Base-by-base conservation (phyloP, 2,888 invertebrate species). In the Drosophila stalkeri region DNA sequence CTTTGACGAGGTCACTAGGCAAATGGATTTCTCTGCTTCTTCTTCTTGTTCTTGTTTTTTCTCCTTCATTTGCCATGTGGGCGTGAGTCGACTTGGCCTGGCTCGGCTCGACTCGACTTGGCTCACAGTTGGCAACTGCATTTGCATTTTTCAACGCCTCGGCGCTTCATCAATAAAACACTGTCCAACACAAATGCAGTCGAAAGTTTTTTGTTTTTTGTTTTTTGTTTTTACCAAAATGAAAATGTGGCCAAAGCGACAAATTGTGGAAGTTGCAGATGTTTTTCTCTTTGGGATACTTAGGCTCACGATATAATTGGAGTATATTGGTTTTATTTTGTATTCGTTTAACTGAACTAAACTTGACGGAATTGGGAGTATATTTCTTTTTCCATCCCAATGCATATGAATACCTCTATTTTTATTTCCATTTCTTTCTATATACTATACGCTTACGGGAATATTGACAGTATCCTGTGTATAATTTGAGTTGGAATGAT, bases 61-160 rank as follows among this genome's bases (percentile, higher is more conserved):
- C 5, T 18, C 18, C 18, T 12, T n/a, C 44, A 5, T 46, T 27
- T 27, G 16, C 46, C 33, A 27, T 33, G 67, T 69, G 59, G 75
- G 80, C 65, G 77, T 79, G 64, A 51, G 49, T 18, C 5, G 31
- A 27, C 47, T 16, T 16, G 35, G 14, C 18, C 7, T 14, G 44
- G 7, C 46, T 8, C 16, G 23, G 16, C 47, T 2, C 9, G 23
- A 3, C 61, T 16, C n/a, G 47, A 14, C 23, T 12, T 46, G 44
- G 8, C 39, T 23, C 47, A 37, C 43, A 44, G 52, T 39, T 70
- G 60, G 47, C 71, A 80, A 41, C 59, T 49, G 60, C 64, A 80
- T 78, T 80, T 78, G 56, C 67, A 78, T 75, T 63, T 51, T 33
- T 64, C 51, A 65, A 79, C 75, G 80, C 79, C 66, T 74, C 37